Conservation (phyloP, 2,888 invertebrate species). For the Drosophila barbarae region DNA sequence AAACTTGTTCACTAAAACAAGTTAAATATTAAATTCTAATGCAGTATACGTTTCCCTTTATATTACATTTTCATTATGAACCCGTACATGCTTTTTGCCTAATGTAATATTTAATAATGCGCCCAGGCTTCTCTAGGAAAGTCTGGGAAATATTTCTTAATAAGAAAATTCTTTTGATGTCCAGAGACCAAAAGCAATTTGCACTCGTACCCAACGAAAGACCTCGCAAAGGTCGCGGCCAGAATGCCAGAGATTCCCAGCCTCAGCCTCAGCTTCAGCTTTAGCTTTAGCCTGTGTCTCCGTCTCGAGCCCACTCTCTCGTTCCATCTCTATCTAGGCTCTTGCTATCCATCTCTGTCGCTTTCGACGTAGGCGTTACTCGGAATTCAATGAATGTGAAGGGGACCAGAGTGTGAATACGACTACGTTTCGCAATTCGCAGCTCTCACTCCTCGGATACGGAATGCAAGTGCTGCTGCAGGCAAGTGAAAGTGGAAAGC, state of each 20-base stretch:
- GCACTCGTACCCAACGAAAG: conserved; percentile 29
- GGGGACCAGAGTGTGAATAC: conserved; percentile 42
- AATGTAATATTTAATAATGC: conserved; percentile 39
- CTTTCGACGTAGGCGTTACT: conserved; percentile 34
- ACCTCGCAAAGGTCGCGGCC: conserved; percentile 48
- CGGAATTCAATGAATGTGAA: conserved; percentile 53
- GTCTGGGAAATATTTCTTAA: conserved; percentile 44
- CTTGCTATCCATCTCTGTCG: neutral
- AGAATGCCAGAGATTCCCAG: conserved; percentile 43
- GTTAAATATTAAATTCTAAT: conserved; percentile 4
- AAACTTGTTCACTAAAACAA: too few species aligned
- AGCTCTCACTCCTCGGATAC: neutral
- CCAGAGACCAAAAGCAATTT: conserved; percentile 51
- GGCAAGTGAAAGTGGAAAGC: neutral
- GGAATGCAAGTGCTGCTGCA: conserved; percentile 34
- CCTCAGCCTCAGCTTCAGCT: neutral
- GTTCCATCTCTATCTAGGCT: neutral
- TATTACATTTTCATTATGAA: conserved; percentile 18
- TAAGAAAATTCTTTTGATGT: conserved; percentile 63
- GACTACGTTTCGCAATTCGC: conserved; percentile 39
- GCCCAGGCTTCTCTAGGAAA: neutral
- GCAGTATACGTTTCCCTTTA: conserved; percentile 1
- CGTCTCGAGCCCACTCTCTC: neutral
- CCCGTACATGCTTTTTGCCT: conserved; percentile 16
- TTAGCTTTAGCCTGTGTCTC: neutral